A percentile compares a stretch with the other conserved stretches of the same genome.
These are phyloP conservation scores for Enteromius anoplus DNA, from an alignment of 2,797 vertebrate species.

Conservation along the genomic window DNA sequence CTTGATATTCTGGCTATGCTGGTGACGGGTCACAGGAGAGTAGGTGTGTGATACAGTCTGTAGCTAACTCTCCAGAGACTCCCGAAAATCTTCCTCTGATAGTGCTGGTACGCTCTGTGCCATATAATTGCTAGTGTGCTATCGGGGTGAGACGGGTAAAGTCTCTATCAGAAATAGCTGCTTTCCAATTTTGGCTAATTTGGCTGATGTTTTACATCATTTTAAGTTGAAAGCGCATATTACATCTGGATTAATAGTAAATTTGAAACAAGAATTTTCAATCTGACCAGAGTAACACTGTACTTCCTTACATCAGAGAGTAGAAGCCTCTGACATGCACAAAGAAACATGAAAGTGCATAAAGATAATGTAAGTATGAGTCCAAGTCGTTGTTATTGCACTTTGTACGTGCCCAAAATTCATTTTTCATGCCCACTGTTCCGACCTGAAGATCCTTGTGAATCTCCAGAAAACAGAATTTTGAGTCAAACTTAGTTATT, in stretches of 20 bases:
- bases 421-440: constrained; percentile 29
- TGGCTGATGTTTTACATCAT: constrained; percentile 18
- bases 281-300: background rate
- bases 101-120: constrained; percentile 18
- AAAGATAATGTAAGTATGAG: constrained; percentile 40
- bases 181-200: background rate
- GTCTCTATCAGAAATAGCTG: constrained; percentile 32
- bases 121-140: constrained; percentile 23
- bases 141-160: constrained; percentile 2
- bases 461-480: constrained; percentile 2
- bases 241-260: constrained; percentile 22
- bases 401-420: constrained; percentile 46
- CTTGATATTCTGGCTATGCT: constrained; percentile 64
- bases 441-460: background rate
- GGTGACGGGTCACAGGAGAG: constrained; percentile 63
- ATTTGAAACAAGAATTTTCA: constrained; percentile 20
- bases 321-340: constrained; percentile 16
- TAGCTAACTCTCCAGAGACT: constrained; percentile 38
- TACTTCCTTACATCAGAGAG: constrained; percentile 35
- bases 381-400: constrained; percentile 42
- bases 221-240: constrained; percentile 11
- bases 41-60: constrained; percentile 49
- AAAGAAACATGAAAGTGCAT: constrained; percentile 57
- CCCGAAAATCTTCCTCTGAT: constrained; percentile 31
- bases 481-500: background rate